phyloP scores from a whole-genome alignment of 2,113 vertebrate species.

The Noctilio leporinus region DNA sequence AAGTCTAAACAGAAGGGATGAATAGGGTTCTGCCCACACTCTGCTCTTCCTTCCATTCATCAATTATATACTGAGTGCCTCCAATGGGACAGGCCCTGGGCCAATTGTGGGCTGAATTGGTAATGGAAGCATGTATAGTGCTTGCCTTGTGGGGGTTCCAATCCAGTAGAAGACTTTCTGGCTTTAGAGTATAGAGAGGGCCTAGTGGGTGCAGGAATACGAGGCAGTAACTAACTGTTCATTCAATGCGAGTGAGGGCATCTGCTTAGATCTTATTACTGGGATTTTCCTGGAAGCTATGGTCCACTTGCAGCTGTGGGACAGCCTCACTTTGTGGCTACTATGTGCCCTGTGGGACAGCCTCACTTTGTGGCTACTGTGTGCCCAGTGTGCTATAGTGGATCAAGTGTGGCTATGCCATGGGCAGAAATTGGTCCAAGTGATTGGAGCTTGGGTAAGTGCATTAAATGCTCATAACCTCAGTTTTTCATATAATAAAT shows the following conservation, averaged over 20 bases:
- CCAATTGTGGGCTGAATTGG: neutral
- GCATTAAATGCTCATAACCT: neutral
- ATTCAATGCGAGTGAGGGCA: neutral
- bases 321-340: rapidly evolving
- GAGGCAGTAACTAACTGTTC: neutral
- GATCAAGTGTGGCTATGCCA: neutral
- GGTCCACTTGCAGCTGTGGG: no score
- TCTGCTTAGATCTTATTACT: no score
- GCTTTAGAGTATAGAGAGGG: neutral
- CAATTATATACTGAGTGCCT: neutral
- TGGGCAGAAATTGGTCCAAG: neutral
- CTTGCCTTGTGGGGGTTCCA: neutral
- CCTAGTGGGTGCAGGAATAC: neutral
- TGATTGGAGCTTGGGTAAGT: neutral
- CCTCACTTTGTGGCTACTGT: rapidly evolving
- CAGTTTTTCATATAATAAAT: neutral
- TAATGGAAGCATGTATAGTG: neutral
- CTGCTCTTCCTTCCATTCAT: neutral
- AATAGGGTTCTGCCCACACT: neutral
- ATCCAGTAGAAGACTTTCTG: neutral
- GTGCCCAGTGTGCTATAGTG: neutral
- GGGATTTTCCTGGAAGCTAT: no score
- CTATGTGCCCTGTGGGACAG: rapidly evolving
- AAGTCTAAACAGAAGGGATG: neutral
- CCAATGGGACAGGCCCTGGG: rapidly evolving